Conservation (phyloP, 2,113 vertebrate genomes). For the Toxotes jaculatrix region DNA sequence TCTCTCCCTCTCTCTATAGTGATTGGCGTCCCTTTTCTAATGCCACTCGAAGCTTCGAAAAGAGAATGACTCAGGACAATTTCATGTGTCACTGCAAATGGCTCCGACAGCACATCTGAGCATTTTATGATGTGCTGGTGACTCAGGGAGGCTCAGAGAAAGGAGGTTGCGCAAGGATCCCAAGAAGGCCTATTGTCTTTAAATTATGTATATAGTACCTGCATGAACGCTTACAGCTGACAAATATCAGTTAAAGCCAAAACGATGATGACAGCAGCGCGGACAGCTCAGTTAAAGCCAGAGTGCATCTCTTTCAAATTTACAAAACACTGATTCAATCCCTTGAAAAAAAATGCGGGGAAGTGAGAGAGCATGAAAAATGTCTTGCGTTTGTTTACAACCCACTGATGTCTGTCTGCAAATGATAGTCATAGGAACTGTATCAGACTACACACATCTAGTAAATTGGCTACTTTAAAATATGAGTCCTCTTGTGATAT, state of each 20-base stretch:
- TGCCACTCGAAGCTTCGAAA: constrained; percentile 45
- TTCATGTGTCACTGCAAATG: constrained; percentile 62
- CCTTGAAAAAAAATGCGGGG: background rate
- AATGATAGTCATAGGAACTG: background rate
- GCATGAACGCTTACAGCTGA: background rate
- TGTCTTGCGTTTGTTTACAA: constrained; percentile 17
- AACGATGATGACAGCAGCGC: background rate
- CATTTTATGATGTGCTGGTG: constrained; percentile 48
- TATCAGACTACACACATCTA: constrained; percentile 19
- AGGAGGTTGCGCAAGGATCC: constrained; percentile 15
- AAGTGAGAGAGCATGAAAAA: background rate
- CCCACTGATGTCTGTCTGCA: constrained; percentile 18
- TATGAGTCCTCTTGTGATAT: constrained; percentile 42
- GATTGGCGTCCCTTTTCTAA: constrained; percentile 54
- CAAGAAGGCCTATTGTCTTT: background rate
- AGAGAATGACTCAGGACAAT: constrained; percentile 78
- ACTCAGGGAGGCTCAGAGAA: constrained; percentile 41
- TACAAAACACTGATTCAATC: background rate
- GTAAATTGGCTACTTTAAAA: constrained; percentile 57
- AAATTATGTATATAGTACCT: background rate
- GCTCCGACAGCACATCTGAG: constrained; percentile 62
- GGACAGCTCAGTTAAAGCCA: constrained; percentile 4
- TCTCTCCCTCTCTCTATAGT: constrained; percentile 25
- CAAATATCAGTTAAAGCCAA: background rate
- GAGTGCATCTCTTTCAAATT: background rate